Conservation (phyloP, 2,888 invertebrate species). For the Ormia ochracea region DNA sequence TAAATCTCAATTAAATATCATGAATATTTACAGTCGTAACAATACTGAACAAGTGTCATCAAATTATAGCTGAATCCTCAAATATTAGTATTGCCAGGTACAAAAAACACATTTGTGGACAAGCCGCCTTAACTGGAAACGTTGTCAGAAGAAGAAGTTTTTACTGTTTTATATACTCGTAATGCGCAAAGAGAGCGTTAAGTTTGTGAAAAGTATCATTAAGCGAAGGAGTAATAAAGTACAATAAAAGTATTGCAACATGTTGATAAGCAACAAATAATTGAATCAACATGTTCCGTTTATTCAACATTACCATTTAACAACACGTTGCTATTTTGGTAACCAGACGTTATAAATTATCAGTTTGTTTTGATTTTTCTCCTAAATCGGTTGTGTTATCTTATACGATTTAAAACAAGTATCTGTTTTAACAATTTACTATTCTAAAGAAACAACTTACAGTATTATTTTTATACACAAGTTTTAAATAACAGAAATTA, state of each 20-base stretch:
- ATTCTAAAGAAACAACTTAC: not conserved
- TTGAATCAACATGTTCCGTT: constrained; percentile 37
- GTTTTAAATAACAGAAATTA: not conserved
- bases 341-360: constrained; percentile 22
- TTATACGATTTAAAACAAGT: not conserved
- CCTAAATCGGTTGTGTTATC: constrained; percentile 49
- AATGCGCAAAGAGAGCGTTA: constrained; percentile 26
- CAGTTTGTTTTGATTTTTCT: constrained; percentile 54
- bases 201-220: not conserved
- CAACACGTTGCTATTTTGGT: constrained; percentile 29
- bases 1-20: too few relatives aligned
- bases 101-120: not conserved
- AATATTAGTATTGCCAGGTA: too few relatives aligned
- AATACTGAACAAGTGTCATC: too few relatives aligned
- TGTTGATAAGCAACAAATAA: constrained; percentile 7
- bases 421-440: not conserved
- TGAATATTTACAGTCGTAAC: too few relatives aligned
- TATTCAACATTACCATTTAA: too few relatives aligned
- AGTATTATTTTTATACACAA: not conserved
- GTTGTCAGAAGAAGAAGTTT: not conserved
- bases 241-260: constrained; percentile 5
- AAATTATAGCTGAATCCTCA: too few relatives aligned
- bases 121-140: not conserved
- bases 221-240: not conserved
- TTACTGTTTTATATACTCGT: not conserved